Evolutionary conservation across 2,888 invertebrate species (phyloP), one percentile per base, ranked within the genome.

Genomic region (Quadriops clusia): DNA sequence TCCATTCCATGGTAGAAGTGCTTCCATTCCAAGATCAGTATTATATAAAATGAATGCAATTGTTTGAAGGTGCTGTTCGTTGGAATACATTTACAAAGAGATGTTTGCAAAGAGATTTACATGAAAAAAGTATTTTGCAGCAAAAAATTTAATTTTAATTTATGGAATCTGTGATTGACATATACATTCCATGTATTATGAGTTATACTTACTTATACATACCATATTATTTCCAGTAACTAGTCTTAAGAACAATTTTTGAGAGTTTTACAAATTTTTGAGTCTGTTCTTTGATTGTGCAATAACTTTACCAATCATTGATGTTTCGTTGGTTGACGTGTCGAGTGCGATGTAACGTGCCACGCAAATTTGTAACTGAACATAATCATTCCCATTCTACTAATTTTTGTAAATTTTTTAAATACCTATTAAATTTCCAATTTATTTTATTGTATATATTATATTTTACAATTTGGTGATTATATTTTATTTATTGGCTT

Each of bases 131-230:
- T 23, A 28, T 33, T 20, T 18, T 18, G 23, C 21, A 13, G 17
- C 21, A 23, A 28, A 22, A 17, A 22, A 28, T 23, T 28, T 33
- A 22, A 17, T 27, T 25, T 41, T 39, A 41, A 34, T 36, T 39
- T 39, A 29, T 31, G 38, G 36, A 42, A 41, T 41, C 43, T 45
- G 45, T 45, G 45, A 45, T 44, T 41, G 34, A 32, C 34, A 36
- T 34, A 35, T 37, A 23, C 23, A 23, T 23, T 23, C 23, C 23
- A 9, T 8, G 8, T 8, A 6, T 23, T 8, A 23, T 23, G 8
- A n/a, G n/a, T n/a, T n/a, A 30, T 17, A 24, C 17, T 24, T 15
- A 17, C 17, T 17, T 24, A 24, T 14, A 17, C 17, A 14, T 22
- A 17, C 17, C 18, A 25, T 31, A 24, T 14, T 31, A 28, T 24